Evolutionary conservation across 2,797 vertebrate genomes (phyloP), one percentile per base, ranked within the genome.

Genomic region (Muscicapa striata): DNA sequence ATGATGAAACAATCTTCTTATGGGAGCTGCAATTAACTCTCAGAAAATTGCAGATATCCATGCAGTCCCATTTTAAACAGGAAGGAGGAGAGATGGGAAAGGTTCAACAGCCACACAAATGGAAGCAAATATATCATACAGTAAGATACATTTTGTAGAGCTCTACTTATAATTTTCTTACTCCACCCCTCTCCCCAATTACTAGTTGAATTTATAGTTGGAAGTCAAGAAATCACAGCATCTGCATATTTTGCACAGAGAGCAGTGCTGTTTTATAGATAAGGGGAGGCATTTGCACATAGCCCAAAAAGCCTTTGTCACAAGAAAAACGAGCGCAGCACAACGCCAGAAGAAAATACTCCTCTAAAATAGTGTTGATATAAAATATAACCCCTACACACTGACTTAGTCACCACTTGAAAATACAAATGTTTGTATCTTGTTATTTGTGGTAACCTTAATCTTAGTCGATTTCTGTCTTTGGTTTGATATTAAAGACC

Each of bases 391-490:
- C 55, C 51, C 36, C 10, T 55, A 24, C 17, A 51, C 14, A 43
- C 49, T 84, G 82, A 91, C 78, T 83, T 59, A 89, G 55, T 76
- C 82, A 69, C 40, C 58, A 72, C 58, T 87, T 78, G 58, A 92
- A 97, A 94, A 92, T 55, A 93, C 58, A 94, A 93, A 81, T 72
- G 62, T 89, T 87, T 77, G 22, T 48, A 74, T 57, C 72, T 87
- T 87, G 41, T 61, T 90, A 54, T 79, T 76, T 64, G 19, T 32
- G 29, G 52, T 69, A 93, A 81, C 58, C 62, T 91, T 84, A 81
- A 89, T 89, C 73, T 89, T 64, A 91, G 75, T 68, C 49, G 78
- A 91, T 83, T 9, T 80, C 64, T 38, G 41, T n/a, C 79, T 95
- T 72, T 66, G 5, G 21, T 84, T 87, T 89, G 54, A 78, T 88